A percentile compares a stretch with the other conserved stretches of the same genome.
phyloP scores from a whole-genome alignment of 1,140 invertebrate genomes.

The Bombus terrestris region DNA sequence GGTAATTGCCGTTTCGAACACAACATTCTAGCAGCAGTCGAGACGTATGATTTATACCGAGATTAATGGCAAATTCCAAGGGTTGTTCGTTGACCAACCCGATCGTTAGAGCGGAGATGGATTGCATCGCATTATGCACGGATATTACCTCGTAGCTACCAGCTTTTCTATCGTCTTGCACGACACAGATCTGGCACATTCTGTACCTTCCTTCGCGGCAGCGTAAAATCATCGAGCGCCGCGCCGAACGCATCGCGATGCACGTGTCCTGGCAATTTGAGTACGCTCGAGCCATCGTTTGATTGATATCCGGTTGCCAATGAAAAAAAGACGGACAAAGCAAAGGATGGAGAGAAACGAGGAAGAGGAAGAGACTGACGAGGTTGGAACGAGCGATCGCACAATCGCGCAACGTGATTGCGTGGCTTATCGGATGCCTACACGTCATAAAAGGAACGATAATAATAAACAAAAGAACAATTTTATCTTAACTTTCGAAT shows the following conservation, averaged over 20 bases:
- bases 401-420: background rate
- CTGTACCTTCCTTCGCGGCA: background rate
- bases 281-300: background rate
- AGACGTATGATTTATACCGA: constrained; percentile 55
- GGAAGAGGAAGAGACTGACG: background rate
- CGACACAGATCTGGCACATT: constrained; percentile 18
- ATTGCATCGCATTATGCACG: constrained; percentile 43
- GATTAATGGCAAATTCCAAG: constrained; percentile 66
- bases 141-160: constrained; percentile 56
- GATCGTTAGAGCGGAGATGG: constrained; percentile 49
- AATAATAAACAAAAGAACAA: background rate
- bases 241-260: background rate
- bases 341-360: no score
- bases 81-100: constrained; percentile 58
- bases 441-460: no score
- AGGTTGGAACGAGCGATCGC: background rate
- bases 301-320: constrained; percentile 3
- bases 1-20: constrained; percentile 53
- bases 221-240: background rate
- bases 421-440: no score
- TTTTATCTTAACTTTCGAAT: constrained; percentile 25
- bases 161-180: constrained; percentile 37
- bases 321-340: no score
- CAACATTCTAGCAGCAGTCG: constrained; percentile 38
- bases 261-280: background rate